Base-by-base conservation (phyloP, 2,797 vertebrate genomes). In the Discoglossus pictus region DNA sequence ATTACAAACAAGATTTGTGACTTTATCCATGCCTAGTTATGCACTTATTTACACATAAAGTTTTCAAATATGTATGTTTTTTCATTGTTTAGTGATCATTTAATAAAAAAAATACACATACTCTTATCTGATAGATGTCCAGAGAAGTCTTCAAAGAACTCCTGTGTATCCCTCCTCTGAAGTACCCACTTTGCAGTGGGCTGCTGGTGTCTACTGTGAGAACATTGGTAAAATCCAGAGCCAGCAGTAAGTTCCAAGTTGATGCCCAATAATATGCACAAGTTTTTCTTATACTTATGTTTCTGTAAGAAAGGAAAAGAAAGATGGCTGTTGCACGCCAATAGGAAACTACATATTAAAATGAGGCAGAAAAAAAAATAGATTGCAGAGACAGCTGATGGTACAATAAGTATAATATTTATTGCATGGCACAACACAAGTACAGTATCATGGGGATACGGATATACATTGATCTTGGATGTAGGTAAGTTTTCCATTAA, bases 131-230 rank as follows among this genome's bases (percentile, higher is more conserved):
- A 17, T 1, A 56, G 18, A 5, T 6, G 4, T 40, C 38, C 48
- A 60, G 51, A 68, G 65, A 70, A 68, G 61, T 42, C 36, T 39
- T 36, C 15, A 24, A 44, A 1, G 46, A 7, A 39, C 44, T 39
- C 46, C 6, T 73, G 15, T 1, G 5, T 64, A 13, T 54, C 12
- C 15, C 40, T 73, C 34, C 40, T 44, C 42, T 17, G 15, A 56
- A 67, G 24, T 20, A 75, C 47, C n/a, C 3, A 66, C 25, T 16
- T 35, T 72, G 18, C 65, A 64, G 47, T 65, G 68, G 50, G 42
- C 7, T 4, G 24, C 4, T n/a, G 61, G 47, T 7, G 13, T 58
- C 17, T 73, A 43, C 25, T 74, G 16, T 55, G 35, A 11, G 12
- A 46, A 16, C 59, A 39, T 31, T 38, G 39, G 42, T 58, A 65